These are phyloP conservation scores for Pteromalus puparum DNA, from an alignment of 1,140 invertebrate genomes.

Conservation along the genomic window DNA sequence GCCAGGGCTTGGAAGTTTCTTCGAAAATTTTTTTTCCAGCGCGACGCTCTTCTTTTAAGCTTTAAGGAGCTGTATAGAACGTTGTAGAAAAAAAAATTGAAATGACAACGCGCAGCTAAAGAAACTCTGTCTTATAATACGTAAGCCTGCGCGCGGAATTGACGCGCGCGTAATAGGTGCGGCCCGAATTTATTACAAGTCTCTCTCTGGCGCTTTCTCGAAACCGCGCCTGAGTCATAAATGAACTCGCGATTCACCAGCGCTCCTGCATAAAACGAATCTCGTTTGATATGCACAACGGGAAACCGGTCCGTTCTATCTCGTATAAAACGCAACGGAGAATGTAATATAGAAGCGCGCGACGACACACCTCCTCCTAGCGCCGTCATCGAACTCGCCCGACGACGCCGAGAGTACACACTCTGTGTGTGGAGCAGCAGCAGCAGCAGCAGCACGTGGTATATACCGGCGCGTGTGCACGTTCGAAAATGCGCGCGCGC, in stretches of 20 bases:
- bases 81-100: too few species aligned
- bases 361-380: conserved; percentile 22
- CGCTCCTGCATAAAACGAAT: too few species aligned
- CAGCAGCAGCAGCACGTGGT: conserved; percentile 16
- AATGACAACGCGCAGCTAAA: too few species aligned
- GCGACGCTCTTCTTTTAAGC: not conserved
- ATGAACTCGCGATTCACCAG: not conserved
- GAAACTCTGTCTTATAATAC: too few species aligned
- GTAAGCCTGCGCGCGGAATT: too few species aligned
- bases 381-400: not conserved
- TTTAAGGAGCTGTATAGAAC: not conserved
- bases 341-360: conserved; percentile 12
- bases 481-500: conserved; percentile 51
- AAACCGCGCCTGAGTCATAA: not conserved
- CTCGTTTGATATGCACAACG: not conserved
- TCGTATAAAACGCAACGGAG: too few species aligned
- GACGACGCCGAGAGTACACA: not conserved
- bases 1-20: not conserved
- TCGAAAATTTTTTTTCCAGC: not conserved
- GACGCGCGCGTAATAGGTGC: not conserved
- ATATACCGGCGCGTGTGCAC: conserved; percentile 30
- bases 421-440: not conserved
- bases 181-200: not conserved
- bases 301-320: not conserved
- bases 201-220: not conserved